Conservation (phyloP, 92 coral and sea anemone species). For the Epizoanthus ramosus region DNA sequence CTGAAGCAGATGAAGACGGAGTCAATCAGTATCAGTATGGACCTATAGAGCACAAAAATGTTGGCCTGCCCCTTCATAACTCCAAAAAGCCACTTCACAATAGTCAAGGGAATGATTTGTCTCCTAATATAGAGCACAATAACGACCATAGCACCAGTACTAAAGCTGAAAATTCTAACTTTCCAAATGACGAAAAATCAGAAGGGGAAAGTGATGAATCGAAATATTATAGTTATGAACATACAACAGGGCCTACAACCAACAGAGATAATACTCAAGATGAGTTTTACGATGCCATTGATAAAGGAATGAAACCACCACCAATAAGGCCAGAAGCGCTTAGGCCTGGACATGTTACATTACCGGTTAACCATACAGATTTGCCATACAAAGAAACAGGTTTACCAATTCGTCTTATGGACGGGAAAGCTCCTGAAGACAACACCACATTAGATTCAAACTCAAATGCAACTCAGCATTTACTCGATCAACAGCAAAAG, state of each 20-base stretch:
- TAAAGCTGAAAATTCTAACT: background rate
- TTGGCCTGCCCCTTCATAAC: conserved; percentile 15
- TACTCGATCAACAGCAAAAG: background rate
- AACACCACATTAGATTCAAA: background rate
- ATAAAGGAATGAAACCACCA: conserved; percentile 52
- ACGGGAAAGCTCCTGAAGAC: background rate
- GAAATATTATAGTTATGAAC: conserved; percentile 1
- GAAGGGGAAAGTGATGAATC: background rate
- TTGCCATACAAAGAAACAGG: background rate
- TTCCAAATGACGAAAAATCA: background rate
- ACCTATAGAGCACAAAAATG: conserved; percentile 29
- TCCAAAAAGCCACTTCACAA: background rate
- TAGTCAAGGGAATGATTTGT: background rate
- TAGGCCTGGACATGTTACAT: background rate
- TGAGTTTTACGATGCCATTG: conserved; percentile 71
- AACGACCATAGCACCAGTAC: background rate
- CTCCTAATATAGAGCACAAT: background rate
- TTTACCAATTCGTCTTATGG: background rate
- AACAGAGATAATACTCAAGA: conserved; percentile 63
- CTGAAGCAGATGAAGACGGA: background rate
- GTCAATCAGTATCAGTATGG: conserved; percentile 32
- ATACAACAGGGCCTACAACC: conserved; percentile 41
- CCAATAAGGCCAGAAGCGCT: background rate
- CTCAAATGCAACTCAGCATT: background rate
- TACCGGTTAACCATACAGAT: background rate